Evolutionary conservation across 1,140 invertebrate genomes (phyloP), one percentile per base, ranked within the genome.

Genomic region (Grapholita molesta): DNA sequence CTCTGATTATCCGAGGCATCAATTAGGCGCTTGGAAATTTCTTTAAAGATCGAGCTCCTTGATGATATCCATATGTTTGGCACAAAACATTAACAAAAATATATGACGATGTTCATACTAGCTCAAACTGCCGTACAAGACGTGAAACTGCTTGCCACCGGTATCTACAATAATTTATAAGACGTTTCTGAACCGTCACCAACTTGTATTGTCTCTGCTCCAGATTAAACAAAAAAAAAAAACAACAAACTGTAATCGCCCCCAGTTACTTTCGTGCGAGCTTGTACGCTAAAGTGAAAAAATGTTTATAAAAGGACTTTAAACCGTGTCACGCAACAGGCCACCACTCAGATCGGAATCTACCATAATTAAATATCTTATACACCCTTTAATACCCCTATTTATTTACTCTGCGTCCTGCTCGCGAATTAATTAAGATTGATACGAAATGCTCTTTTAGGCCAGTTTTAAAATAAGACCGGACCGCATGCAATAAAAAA

Each of bases 331-430:
- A 89, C 84, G 84, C 85, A 82, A 89, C 69, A 75, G 74, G 74
- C 73, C 71, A 75, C 75, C 74, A 73, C 80, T 73, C 75, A 79
- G 86, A 87, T 89, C 80, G 77, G 69, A 86, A 88, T 88, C 84
- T 75, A 65, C 74, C 75, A 79, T 87, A 89, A 89, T 89, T 89
- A 88, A 89, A 88, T 85, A 88, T 85, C 82, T 84, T 77, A 85
- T 85, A 81, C 78, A 80, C 80, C 72, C 80, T 86, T 85, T 81
- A 86, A 81, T 82, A 86, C 71, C 80, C 78, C 80, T 85, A 86
- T 89, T 88, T 90, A 90, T 89, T 89, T 83, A 70, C 76, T 79
- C 75, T 71, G 69, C 71, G 64, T 67, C 68, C 57, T 71, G 67
- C 66, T 68, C 70, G 24, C 32, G 79, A 81, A 81, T 86, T 86